Percentiles rank a stretch among this genome's conserved stretches.
Conservation (phyloP, 2,888 invertebrate genomes). For the Gibbula magus region DNA sequence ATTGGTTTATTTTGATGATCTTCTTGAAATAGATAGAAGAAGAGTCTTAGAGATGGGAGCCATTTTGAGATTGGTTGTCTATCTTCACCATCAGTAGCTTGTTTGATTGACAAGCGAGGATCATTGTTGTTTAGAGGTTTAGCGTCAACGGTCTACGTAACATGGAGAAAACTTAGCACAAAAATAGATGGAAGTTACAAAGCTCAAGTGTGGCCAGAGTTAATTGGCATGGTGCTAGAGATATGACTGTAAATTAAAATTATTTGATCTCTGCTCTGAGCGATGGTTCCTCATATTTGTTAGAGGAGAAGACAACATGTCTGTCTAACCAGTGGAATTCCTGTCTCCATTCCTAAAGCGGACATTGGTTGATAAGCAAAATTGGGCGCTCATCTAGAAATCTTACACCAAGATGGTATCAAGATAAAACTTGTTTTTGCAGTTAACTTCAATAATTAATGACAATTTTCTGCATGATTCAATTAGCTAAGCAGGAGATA, state of each 20-base stretch:
- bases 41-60: not conserved
- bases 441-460: too few species aligned
- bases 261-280: not conserved
- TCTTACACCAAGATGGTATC: too few species aligned
- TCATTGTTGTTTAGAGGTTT: not conserved
- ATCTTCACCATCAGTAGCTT: not conserved
- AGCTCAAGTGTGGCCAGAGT: not conserved
- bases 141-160: not conserved
- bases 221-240: not conserved
- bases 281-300: not conserved
- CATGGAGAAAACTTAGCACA: not conserved
- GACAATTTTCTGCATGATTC: too few species aligned
- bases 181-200: not conserved
- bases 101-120: not conserved
- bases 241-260: constrained; percentile 5
- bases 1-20: constrained; percentile 2
- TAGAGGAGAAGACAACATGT: too few species aligned
- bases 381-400: too few species aligned
- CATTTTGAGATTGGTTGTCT: not conserved
- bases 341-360: too few species aligned
- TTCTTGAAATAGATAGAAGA: not conserved
- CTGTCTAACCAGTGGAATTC: too few species aligned
- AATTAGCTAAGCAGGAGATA: too few species aligned
- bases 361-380: too few species aligned
- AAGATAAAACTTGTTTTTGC: too few species aligned